Conservation (phyloP, 2,797 vertebrate genomes). For the Bradypodion ventrale region DNA sequence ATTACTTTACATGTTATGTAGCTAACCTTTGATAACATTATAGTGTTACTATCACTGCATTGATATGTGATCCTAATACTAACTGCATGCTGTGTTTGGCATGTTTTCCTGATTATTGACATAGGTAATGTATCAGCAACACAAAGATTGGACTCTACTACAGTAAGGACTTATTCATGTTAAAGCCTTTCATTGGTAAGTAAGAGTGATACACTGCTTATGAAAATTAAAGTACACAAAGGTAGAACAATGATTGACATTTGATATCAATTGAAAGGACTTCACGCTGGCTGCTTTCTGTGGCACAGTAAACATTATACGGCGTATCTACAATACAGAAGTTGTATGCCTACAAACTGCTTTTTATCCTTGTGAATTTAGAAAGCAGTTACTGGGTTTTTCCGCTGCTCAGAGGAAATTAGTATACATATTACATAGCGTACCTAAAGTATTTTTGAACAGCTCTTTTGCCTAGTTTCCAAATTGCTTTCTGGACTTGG, state of each 20-base stretch:
- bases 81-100: conserved; percentile 90
- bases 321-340: background rate
- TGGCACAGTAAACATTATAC: background rate
- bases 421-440: background rate
- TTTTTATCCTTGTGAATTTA: background rate
- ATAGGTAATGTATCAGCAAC: conserved; percentile 89
- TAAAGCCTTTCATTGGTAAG: conserved; percentile 84
- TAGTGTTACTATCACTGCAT: conserved; percentile 38
- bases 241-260: conserved; percentile 31
- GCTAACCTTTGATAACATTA: conserved; percentile 55
- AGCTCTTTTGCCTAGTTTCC: background rate
- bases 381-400: background rate
- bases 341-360: background rate
- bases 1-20: conserved; percentile 34
- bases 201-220: conserved; percentile 56
- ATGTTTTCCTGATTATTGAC: conserved; percentile 80
- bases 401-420: background rate
- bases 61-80: conserved; percentile 71
- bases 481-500: background rate
- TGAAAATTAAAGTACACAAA: conserved; percentile 5
- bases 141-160: conserved; percentile 95
- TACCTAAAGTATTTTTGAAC: background rate
- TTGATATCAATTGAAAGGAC: background rate
- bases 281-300: background rate
- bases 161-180: conserved; percentile 99